These are phyloP conservation scores for Leptoclinus maculatus DNA, from an alignment of 2,797 vertebrate genomes.

Conservation along the genomic window DNA sequence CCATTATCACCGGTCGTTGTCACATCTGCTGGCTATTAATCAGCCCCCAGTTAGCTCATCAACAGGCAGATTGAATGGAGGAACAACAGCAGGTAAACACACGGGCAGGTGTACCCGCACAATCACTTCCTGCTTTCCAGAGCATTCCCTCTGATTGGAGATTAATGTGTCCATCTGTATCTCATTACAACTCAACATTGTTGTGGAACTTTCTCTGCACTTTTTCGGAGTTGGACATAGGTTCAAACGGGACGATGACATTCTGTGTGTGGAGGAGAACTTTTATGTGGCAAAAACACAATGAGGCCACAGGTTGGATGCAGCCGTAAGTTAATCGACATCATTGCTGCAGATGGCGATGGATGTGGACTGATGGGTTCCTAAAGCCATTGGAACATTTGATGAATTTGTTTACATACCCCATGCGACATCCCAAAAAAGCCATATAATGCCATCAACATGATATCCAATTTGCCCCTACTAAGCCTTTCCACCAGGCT, in stretches of 20 bases:
- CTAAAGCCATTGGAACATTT: neutral
- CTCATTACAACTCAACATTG: slow-evolving; percentile 57
- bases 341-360: slow-evolving; percentile 1
- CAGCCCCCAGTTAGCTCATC: slow-evolving; percentile 71
- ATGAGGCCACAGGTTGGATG: slow-evolving; percentile 19
- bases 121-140: slow-evolving; percentile 47
- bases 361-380: neutral
- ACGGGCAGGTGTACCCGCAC: slow-evolving; percentile 54
- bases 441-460: neutral
- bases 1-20: slow-evolving; percentile 67
- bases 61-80: slow-evolving; percentile 55
- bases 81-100: slow-evolving; percentile 74
- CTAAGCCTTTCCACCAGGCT: neutral
- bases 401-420: neutral
- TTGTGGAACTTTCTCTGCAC: slow-evolving; percentile 44
- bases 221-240: neutral
- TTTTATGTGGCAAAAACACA: neutral
- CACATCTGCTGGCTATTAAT: slow-evolving; percentile 77
- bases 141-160: slow-evolving; percentile 58
- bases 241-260: slow-evolving; percentile 17
- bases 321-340: neutral
- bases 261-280: slow-evolving; percentile 1
- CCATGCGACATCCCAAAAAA: neutral
- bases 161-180: slow-evolving; percentile 72
- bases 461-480: neutral